Conservation (phyloP, 2,113 vertebrate species). For the Falcunculus frontatus region DNA sequence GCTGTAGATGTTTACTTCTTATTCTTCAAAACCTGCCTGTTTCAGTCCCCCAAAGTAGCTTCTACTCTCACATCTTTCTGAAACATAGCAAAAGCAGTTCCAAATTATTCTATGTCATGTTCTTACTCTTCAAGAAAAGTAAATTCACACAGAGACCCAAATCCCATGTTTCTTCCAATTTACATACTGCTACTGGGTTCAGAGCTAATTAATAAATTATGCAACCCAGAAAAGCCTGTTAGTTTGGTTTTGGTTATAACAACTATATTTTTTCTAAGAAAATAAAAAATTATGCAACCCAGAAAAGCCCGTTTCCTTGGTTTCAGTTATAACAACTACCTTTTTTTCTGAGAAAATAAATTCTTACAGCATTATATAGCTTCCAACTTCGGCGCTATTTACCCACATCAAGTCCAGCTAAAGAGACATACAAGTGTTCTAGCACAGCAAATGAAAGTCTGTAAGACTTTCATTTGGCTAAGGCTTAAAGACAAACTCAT, state of each 20-base stretch:
- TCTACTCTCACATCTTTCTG: background rate
- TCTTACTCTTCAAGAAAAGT: background rate
- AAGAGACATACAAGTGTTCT: background rate
- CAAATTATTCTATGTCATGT: background rate
- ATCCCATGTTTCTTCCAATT: background rate
- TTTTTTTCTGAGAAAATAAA: background rate
- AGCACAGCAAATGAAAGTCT: background rate
- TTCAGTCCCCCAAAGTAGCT: background rate
- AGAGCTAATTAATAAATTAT: slow-evolving; percentile 47
- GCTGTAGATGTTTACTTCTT: background rate
- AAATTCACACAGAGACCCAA: background rate
- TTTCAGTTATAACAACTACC: background rate
- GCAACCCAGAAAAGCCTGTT: slow-evolving; percentile 31
- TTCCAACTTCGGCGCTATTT: background rate
- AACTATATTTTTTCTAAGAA: background rate
- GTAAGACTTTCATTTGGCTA: background rate
- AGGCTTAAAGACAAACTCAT: background rate
- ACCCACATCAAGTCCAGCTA: background rate
- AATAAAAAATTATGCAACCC: background rate
- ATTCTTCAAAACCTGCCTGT: background rate
- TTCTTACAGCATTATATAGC: background rate
- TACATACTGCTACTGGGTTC: slow-evolving; percentile 1
- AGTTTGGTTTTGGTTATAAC: background rate
- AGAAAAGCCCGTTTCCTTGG: background rate
- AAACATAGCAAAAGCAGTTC: background rate